A percentile compares a stretch with the other conserved stretches of the same genome.
Conservation (phyloP, 2,113 vertebrate species). For the Picathartes gymnocephalus region DNA sequence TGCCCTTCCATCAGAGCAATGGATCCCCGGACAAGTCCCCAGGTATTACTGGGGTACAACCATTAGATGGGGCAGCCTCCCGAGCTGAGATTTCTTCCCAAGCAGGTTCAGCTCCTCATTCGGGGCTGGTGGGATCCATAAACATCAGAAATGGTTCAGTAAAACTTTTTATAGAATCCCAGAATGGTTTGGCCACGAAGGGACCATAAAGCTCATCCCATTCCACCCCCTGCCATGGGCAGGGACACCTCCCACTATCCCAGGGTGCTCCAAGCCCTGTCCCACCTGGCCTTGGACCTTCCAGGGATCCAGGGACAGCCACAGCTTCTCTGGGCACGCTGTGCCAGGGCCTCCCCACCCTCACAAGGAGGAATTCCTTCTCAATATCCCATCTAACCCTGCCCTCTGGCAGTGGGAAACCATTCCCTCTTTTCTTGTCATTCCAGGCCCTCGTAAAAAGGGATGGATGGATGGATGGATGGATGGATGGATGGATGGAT, state of each 20-base stretch:
- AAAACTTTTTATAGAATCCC: not conserved
- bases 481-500: not conserved
- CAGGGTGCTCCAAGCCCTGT: rapidly evolving
- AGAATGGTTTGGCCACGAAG: not conserved
- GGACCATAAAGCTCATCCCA: not conserved
- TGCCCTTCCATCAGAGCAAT: not conserved
- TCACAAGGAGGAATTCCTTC: not conserved
- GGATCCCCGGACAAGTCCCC: not conserved
- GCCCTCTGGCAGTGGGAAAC: not conserved
- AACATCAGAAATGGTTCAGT: not conserved
- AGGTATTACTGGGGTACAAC: not conserved
- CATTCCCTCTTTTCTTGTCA: not conserved
- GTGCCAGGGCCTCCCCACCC: not conserved
- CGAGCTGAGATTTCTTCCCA: not conserved
- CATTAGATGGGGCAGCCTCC: not conserved
- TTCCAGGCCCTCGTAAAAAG: not conserved
- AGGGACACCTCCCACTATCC: not conserved
- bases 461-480: not conserved
- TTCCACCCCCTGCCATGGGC: not conserved
- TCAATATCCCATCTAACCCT: not conserved
- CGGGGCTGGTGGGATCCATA: not conserved
- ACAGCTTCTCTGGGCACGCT: not conserved
- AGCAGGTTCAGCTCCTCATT: not conserved
- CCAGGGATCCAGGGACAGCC: not conserved
- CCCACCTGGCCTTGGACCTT: rapidly evolving